Conservation (phyloP, 37 sponge, comb jelly and placozoan species). For the Hormiphora californensis region DNA sequence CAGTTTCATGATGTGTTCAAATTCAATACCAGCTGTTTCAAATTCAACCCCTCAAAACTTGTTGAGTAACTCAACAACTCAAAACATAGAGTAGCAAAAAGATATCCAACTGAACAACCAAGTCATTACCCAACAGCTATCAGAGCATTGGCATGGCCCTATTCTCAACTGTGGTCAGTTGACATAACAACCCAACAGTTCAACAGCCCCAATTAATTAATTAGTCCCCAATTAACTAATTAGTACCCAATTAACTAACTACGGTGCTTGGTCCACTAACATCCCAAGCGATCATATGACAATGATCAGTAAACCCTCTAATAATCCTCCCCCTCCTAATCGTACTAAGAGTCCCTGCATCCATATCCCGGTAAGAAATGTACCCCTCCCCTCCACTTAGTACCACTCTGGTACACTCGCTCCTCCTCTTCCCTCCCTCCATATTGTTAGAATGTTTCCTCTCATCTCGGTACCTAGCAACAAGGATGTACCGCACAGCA, state of each 20-base stretch:
- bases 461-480: neutral
- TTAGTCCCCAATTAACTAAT: too few species aligned
- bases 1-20: too few species aligned
- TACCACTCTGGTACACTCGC: slow-evolving; percentile 5
- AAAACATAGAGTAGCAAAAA: too few species aligned
- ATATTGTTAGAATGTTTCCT: neutral
- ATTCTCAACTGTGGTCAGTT: too few species aligned
- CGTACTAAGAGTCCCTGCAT: slow-evolving; percentile 49
- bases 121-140: too few species aligned
- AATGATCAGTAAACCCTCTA: slow-evolving; percentile 47
- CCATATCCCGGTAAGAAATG: slow-evolving; percentile 52
- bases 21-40: too few species aligned
- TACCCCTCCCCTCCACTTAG: slow-evolving; percentile 50
- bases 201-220: too few species aligned
- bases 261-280: neutral
- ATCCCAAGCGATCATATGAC: slow-evolving; percentile 51
- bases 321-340: slow-evolving; percentile 33
- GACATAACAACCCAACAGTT: too few species aligned
- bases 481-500: slow-evolving; percentile 18
- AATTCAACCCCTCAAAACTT: too few species aligned
- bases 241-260: neutral
- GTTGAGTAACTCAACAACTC: too few species aligned
- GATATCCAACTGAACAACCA: too few species aligned
- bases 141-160: too few species aligned
- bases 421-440: neutral